Evolutionary conservation across 1,140 invertebrate species (phyloP).

Genomic region (Conus betulinus): DNA sequence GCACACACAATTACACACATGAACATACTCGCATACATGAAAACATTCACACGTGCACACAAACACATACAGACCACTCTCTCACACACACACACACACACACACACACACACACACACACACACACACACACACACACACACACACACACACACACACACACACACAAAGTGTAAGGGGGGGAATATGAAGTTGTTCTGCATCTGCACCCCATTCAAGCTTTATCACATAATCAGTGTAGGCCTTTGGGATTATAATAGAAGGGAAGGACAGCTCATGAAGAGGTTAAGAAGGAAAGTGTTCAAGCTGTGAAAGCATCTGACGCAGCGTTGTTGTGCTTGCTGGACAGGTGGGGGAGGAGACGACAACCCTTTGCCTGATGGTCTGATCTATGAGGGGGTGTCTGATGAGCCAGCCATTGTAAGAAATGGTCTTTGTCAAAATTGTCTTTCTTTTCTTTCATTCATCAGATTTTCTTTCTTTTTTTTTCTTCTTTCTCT

Average conservation of each 20-base stretch:
- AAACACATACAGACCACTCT: background rate
- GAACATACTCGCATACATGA: background rate
- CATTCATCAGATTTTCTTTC: background rate
- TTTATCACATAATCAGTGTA: too few relatives aligned
- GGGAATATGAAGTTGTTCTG: too few relatives aligned
- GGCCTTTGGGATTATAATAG: too few relatives aligned
- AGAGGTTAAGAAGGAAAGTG: too few relatives aligned
- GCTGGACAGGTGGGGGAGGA: too few relatives aligned
- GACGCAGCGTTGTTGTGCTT: too few relatives aligned
- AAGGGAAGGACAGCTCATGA: too few relatives aligned
- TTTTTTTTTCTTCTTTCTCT: too few relatives aligned
- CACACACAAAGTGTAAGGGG: background rate
- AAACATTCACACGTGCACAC: background rate
- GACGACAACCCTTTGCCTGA: too few relatives aligned
- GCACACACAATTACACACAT: background rate
- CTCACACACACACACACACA: background rate
- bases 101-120: background rate
- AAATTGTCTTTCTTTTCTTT: background rate
- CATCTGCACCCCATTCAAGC: too few relatives aligned
- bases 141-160: background rate
- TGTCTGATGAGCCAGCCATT: background rate
- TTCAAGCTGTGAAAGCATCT: too few relatives aligned
- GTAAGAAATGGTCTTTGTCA: background rate
- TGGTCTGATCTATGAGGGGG: too few relatives aligned
- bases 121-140: background rate